Base-by-base conservation (phyloP, 92 coral and sea anemone genomes). In the Hydrozoanthus gracilis region DNA sequence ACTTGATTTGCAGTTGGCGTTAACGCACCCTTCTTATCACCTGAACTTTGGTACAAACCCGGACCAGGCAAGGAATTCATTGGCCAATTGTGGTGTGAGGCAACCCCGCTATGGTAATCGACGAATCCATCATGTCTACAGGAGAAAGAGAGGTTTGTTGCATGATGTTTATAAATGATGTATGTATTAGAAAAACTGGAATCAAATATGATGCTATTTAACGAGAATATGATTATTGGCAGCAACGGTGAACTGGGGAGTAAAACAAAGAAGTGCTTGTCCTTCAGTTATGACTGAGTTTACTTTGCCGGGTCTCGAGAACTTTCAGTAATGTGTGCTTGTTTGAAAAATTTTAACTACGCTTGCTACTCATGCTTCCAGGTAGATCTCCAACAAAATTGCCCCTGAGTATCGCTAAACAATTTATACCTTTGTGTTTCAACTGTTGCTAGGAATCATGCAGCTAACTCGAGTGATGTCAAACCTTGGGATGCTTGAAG, bases 1-100 rank as follows among this genome's bases (percentile, higher is more conserved):
- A 27, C 39, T 27, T 62, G 5, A 4, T 55, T 67, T 27, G 39
- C 82, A 96, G 99, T 94, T 96, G 51, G 98, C 99, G 12, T 89
- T 96, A 56, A 93, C 99, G 1, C 99, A 96, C 82, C 99, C 99
- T 11, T 96, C 99, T 0, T 96, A 95, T 83, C 92, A 92, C 86
- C 89, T 96, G 78, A 96, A 96, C 89, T 96, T 90, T 88, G 99
- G 99, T 44, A 92, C 93, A 75, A 96, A 96, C 83, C 98, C 99
- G 15, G 99, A 96, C 88, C 99, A 96, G 71, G 99, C 99, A 62
- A 89, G 95, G 7, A 96, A 96, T 85, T 93, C 98, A 45, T 86
- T 96, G 58, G 79, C 98, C 10, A 96, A 96, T 91, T 96, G 98
- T 82, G 98, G 97, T 11, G 97, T 96, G 4, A 95, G 95, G 76